Percentiles rank a stretch among this genome's conserved stretches.
These are phyloP conservation scores for Paradoxurus hermaphroditus DNA, from an alignment of 2,113 vertebrate genomes.

Conservation along the genomic window DNA sequence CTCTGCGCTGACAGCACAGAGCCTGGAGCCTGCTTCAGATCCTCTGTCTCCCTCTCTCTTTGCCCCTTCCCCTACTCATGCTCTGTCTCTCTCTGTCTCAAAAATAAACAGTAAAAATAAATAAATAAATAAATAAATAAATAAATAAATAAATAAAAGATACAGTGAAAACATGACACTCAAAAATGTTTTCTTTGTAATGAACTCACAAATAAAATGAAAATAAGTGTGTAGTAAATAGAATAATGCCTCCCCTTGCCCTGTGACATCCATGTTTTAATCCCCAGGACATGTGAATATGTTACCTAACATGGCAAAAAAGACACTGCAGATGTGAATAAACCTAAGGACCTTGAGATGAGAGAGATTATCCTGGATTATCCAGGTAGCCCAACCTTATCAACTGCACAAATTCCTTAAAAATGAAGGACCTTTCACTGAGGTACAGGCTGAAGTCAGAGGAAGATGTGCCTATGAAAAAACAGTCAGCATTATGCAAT, in stretches of 20 bases:
- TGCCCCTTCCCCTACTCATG: too few species aligned
- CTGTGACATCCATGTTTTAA: neutral
- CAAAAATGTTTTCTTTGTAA: neutral
- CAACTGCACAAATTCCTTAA: neutral
- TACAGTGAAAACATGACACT: neutral
- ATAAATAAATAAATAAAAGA: too few species aligned
- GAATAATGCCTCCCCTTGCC: neutral
- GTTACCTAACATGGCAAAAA: neutral
- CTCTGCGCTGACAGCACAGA: too few species aligned
- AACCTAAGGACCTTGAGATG: neutral
- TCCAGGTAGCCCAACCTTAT: neutral
- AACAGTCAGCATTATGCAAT: neutral
- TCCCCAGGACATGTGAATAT: neutral
- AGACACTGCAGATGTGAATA: neutral
- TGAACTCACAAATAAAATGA: neutral
- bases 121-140: too few species aligned
- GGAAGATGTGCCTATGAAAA: neutral
- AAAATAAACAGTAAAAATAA: too few species aligned
- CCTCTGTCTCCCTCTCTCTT: too few species aligned
- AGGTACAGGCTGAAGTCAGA: neutral
- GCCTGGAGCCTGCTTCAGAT: too few species aligned
- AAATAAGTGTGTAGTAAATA: neutral
- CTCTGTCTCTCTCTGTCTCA: too few species aligned
- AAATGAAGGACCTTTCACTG: neutral
- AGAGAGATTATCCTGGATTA: neutral